phyloP scores from a whole-genome alignment of 2,888 invertebrate species.

The Elmis aenea region DNA sequence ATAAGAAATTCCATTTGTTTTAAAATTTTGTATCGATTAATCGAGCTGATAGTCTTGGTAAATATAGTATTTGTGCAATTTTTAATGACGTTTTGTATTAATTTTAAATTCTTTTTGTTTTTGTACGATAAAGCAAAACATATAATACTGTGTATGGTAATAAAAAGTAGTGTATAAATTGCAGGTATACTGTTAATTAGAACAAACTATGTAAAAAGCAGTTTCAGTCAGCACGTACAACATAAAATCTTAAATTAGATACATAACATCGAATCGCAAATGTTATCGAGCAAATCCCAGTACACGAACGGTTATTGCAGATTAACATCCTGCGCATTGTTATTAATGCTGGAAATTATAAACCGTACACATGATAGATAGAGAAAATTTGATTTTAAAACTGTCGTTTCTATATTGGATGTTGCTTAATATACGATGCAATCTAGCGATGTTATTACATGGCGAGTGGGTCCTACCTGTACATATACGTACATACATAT shows the following conservation, averaged over 20 bases:
- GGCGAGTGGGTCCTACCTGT: slow-evolving; percentile 31
- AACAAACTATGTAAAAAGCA: no score
- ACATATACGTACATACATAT: slow-evolving; percentile 43
- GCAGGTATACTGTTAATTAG: no score
- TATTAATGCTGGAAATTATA: slow-evolving; percentile 49
- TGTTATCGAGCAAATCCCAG: slow-evolving; percentile 38
- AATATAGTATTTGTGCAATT: no score
- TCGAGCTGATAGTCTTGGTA: no score
- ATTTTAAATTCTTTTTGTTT: no score
- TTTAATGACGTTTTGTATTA: no score
- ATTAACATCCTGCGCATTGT: slow-evolving; percentile 48
- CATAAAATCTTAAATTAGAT: slow-evolving; percentile 40
- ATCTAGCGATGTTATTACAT: slow-evolving; percentile 48
- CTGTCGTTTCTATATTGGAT: slow-evolving; percentile 43
- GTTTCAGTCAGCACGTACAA: no score
- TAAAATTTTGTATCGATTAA: no score
- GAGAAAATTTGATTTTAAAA: slow-evolving; percentile 51
- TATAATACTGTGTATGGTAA: no score
- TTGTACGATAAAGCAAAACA: no score
- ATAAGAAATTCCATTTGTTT: no score
- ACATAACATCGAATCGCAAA: slow-evolving; percentile 33
- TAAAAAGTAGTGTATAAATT: no score
- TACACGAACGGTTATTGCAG: slow-evolving; percentile 47
- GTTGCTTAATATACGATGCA: slow-evolving; percentile 50
- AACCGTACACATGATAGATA: slow-evolving; percentile 47